These are phyloP conservation scores for Zalophus californianus DNA, from an alignment of 2,797 vertebrate genomes.

Conservation along the genomic window DNA sequence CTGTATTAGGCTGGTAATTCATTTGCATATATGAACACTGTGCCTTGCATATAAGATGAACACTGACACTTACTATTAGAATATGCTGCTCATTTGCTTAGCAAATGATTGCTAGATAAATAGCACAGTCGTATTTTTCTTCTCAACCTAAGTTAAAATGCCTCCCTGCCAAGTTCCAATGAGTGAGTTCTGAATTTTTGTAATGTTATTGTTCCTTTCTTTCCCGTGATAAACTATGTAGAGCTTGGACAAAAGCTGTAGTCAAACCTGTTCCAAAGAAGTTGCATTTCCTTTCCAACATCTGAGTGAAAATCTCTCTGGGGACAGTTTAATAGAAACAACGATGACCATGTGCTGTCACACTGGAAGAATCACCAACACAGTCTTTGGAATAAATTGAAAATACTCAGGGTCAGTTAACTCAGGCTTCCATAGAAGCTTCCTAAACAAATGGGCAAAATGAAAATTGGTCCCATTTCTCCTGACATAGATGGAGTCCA, in stretches of 20 bases:
- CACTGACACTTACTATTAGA: background rate
- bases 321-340: background rate
- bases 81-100: background rate
- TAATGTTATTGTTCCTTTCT: background rate
- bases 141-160: background rate
- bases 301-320: background rate
- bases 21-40: background rate
- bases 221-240: background rate
- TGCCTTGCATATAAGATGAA: background rate
- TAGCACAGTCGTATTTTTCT: background rate
- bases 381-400: background rate
- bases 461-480: background rate
- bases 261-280: background rate
- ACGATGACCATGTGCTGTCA: background rate
- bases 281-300: background rate
- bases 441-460: background rate
- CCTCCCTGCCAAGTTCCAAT: background rate
- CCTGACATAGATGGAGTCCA: background rate
- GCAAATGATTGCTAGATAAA: background rate
- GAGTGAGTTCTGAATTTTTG: background rate
- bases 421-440: background rate
- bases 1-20: background rate
- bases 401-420: background rate
- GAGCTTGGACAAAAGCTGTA: background rate
- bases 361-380: background rate